Evolutionary conservation across 2,113 vertebrate species (phyloP), one percentile per base, ranked within the genome.

Genomic region (Crocuta crocuta): DNA sequence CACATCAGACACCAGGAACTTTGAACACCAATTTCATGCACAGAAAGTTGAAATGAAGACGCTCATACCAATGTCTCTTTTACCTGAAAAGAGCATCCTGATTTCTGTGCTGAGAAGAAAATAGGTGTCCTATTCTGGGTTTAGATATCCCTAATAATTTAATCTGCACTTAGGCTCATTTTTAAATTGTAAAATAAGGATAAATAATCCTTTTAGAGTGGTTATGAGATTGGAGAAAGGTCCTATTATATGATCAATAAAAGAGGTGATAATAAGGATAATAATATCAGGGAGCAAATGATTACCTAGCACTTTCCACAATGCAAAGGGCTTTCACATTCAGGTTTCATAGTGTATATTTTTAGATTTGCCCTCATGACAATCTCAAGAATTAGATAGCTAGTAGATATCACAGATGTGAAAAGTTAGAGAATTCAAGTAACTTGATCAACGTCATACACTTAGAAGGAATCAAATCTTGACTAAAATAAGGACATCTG

Each of bases 31-130:
- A 68, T 96, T 96, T 91, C 66, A 80, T 83, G 43, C 28, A 86
- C 43, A 91, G 73, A 61, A 50, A 80, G 79, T 84, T 91, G 84
- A 95, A 96, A 96, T 71, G 48, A 96, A 95, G 74, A 82, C 55
- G 7, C 68, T 94, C 43, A 45, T 33, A 88, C 53, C 65, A 83
- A 53, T 28, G 23, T 76, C 23, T 94, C 45, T 70, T 94, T 68
- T 76, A 78, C 39, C 45, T 76, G 65, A 95, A 90, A 89, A 97
- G 28, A 94, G 33, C 39, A 45, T 63, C 15, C 91, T 96, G 11
- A 63, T 86, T 91, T 96, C 63, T 91, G 48, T 31, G 11, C 17
- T 63, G 23, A 92, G 71, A 82, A 97, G 65, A 96, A 95, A 86
- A 91, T 74, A 16, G 50, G 5, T 35, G 6, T 50, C n/a, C 21